phyloP scores from a whole-genome alignment of 2,797 vertebrate species.

The Gouania willdenowi region DNA sequence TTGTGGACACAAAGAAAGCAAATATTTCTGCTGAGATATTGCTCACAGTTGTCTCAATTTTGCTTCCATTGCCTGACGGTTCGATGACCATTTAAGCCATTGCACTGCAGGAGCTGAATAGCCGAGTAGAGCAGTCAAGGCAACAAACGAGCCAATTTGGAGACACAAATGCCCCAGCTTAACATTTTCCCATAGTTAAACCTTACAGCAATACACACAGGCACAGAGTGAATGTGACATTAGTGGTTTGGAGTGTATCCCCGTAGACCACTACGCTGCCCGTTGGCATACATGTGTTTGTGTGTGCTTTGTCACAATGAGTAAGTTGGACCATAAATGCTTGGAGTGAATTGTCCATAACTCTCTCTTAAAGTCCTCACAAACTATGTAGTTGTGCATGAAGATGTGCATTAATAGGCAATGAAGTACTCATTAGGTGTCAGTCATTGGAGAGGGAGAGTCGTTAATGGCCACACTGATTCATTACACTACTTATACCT shows the following conservation, averaged over 20 bases:
- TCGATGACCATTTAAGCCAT: conserved; percentile 23
- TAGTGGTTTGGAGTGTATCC: conserved; percentile 50
- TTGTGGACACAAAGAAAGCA: too few relatives aligned
- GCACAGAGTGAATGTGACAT: conserved; percentile 48
- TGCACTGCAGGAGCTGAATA: conserved; percentile 26
- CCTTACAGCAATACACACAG: conserved; percentile 44
- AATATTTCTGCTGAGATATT: conserved; percentile 2
- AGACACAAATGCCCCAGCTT: conserved; percentile 45
- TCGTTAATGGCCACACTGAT: conserved; percentile 29
- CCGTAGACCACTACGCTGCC: conserved; percentile 34
- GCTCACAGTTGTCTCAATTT: conserved; percentile 19
- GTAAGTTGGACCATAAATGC: conserved; percentile 28
- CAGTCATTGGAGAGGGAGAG: conserved; percentile 27
- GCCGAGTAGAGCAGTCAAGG: conserved; percentile 16
- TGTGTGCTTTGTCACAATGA: conserved; percentile 16
- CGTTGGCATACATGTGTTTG: conserved; percentile 15
- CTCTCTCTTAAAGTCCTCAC: conserved; percentile 28
- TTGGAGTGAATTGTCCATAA: conserved; percentile 32
- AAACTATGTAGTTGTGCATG: conserved; percentile 6
- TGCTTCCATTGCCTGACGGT: conserved; percentile 19
- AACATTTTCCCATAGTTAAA: conserved; percentile 56
- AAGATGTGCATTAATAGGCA: conserved; percentile 32
- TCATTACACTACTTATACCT: conserved; percentile 21
- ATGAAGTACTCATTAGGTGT: conserved; percentile 45
- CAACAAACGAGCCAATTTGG: conserved; percentile 61